Evolutionary conservation across 2,113 vertebrate genomes (phyloP), one percentile per base, ranked within the genome.

Genomic region (Megaceryle torquata): DNA sequence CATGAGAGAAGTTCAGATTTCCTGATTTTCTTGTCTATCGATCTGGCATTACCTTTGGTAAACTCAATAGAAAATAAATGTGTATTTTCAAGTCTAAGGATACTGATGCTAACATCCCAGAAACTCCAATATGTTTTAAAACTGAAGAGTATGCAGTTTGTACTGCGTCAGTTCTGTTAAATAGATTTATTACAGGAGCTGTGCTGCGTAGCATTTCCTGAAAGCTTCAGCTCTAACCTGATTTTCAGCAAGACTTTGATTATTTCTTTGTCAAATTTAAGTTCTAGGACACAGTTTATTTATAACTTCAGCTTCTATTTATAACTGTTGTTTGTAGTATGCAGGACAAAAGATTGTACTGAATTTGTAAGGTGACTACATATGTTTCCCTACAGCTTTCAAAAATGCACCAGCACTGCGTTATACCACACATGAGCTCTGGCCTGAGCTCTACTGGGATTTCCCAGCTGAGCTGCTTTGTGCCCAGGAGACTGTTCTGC

Each of bases 221-320:
- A 77, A 35, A 86, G 54, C 48, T 82, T 91, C 51, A 76, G 11
- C 21, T 89, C 50, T 77, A 72, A 79, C 19, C 11, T 56, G 44
- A 53, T 93, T 89, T 92, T 91, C 87, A 82, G 74, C 53, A 79
- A 79, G 70, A 48, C 22, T 76, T 60, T 29, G 33, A 61, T 91
- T 86, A 60, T 80, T 96, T 35, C 65, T 71, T 75, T 91, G 78
- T 90, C 21, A 81, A 48, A 78, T 70, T 82, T 56, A 70, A 61
- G n/a, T 65, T 83, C 71, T 59, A 64, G 48, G 82, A 43, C 85
- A 15, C 46, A n/a, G 20, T 57, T 83, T 79, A 64, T 82, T 94
- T 93, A 50, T 89, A 85, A 60, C 51, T 14, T 9, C 68, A 67
- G 50, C 25, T 74, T 92, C 93, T 92, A 91, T 70, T 88, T 91